Base-by-base conservation (phyloP, 1,140 invertebrate genomes). In the Lethrus apterus region DNA sequence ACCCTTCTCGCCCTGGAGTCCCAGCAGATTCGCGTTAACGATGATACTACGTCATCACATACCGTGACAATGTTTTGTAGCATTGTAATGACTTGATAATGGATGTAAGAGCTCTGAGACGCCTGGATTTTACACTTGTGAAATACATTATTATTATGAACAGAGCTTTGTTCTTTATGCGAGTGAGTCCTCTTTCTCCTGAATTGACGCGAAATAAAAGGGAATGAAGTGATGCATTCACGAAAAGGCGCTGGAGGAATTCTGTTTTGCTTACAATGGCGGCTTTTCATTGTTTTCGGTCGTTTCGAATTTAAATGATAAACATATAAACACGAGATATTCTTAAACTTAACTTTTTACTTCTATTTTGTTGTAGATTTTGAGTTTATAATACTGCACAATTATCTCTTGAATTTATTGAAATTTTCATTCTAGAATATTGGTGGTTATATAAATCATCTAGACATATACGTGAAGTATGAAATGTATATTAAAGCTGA, bases 111-210 rank as follows among this genome's bases (percentile, higher is more conserved):
- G 46, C 50, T 48, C 46, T 26, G 40, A 45, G 42, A 26, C 45
- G 44, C 50, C 41, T 36, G 42, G 50, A 52, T 52, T 52, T 52
- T 52, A 52, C 50, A 52, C 41, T 52, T 48, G 50, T 44, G 46
- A 48, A 52, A 52, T 52, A 52, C 50, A 52, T 52, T 52, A 52
- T 48, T 44, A 51, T 51, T 51, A 51, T 47, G 44, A 51, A 31
- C 34, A 32, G 31, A 44, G 43, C 43, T 50, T 50, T 50, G 48
- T 50, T 50, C 36, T 45, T 50, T 50, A 34, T 36, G 42, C 15
- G 26, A 34, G 30, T 23, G 48, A 20, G 35, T 48, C 43, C 43
- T 50, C 42, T 46, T 41, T 26, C 32, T 44, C 41, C 31, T 34
- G 48, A 50, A 50, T 50, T 50, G 43, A 40, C 48, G 45, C 32